Conservation (phyloP, 1,140 invertebrate genomes). For the Pseudomyrmex gracilis region DNA sequence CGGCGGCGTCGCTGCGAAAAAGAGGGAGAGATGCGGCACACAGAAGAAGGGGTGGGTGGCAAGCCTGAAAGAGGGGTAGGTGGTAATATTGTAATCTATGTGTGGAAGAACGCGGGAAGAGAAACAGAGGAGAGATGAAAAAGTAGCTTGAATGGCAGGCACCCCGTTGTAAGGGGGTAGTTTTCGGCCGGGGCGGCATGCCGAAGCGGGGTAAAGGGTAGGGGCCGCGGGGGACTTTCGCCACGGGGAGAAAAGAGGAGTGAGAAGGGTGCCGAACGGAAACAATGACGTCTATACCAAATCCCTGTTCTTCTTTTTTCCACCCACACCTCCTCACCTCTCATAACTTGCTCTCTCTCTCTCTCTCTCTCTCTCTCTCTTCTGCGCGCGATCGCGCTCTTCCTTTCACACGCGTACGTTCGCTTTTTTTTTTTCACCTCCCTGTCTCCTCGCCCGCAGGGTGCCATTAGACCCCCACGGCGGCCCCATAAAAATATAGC, state of each 20-base stretch:
- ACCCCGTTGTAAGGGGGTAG: slow-evolving; percentile 81
- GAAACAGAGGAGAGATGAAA: slow-evolving; percentile 81
- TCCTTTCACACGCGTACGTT: not conserved
- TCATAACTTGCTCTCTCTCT: not conserved
- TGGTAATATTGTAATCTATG: slow-evolving; percentile 86
- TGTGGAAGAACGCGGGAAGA: slow-evolving; percentile 83
- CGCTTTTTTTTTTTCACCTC: slow-evolving; percentile 37
- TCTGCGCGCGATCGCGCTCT: not conserved
- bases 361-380: not conserved
- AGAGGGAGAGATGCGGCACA: slow-evolving; percentile 47
- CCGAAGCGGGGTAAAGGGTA: slow-evolving; percentile 5
- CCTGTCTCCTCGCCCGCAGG: slow-evolving; percentile 69
- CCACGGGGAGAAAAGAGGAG: slow-evolving; percentile 50
- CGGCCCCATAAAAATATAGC: slow-evolving; percentile 82
- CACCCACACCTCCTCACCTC: slow-evolving; percentile 54
- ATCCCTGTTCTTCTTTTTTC: slow-evolving; percentile 78
- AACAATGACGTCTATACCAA: slow-evolving; percentile 84
- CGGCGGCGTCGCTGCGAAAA: slow-evolving; percentile 64
- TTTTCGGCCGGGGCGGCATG: slow-evolving; percentile 74
- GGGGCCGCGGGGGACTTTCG: slow-evolving; percentile 39
- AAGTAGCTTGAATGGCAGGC: slow-evolving; percentile 82
- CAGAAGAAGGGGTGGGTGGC: slow-evolving; percentile 56
- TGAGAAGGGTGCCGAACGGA: slow-evolving; percentile 79
- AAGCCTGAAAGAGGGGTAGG: slow-evolving; percentile 68
- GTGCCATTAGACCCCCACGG: slow-evolving; percentile 77